Conservation (phyloP, 2,797 vertebrate genomes). For the Phalloptychus januarius region DNA sequence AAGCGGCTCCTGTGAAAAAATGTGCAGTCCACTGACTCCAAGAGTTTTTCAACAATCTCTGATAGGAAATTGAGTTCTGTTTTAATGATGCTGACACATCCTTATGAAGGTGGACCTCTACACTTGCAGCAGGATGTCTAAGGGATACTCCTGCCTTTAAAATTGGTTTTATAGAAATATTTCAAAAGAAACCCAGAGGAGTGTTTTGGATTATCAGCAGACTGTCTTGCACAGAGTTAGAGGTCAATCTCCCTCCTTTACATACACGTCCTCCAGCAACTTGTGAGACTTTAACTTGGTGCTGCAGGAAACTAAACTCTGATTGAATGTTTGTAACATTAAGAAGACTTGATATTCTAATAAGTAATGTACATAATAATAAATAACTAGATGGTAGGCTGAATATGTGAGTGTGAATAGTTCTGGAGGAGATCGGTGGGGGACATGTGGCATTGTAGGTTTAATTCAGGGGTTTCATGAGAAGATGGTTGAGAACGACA, state of each 20-base stretch:
- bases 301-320: too few relatives aligned
- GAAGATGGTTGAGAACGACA: neutral
- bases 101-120: neutral
- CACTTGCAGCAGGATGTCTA: neutral
- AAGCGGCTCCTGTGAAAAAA: too few relatives aligned
- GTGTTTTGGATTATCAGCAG: neutral
- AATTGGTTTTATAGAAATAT: neutral
- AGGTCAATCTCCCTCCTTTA: neutral
- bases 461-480: neutral
- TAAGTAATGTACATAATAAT: neutral
- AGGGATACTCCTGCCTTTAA: neutral
- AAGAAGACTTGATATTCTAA: neutral
- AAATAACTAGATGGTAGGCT: neutral
- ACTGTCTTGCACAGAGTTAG: neutral
- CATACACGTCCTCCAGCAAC: neutral
- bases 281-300: too few relatives aligned
- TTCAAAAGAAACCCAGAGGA: neutral
- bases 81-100: neutral
- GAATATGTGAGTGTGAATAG: neutral
- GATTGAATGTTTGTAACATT: too few relatives aligned
- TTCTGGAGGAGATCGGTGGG: neutral
- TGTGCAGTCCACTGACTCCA: neutral
- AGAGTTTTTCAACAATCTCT: neutral
- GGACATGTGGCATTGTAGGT: neutral
- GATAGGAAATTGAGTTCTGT: neutral